Evolutionary conservation across 1,140 invertebrate genomes (phyloP).

Genomic region (Gonatopus flavifemur): DNA sequence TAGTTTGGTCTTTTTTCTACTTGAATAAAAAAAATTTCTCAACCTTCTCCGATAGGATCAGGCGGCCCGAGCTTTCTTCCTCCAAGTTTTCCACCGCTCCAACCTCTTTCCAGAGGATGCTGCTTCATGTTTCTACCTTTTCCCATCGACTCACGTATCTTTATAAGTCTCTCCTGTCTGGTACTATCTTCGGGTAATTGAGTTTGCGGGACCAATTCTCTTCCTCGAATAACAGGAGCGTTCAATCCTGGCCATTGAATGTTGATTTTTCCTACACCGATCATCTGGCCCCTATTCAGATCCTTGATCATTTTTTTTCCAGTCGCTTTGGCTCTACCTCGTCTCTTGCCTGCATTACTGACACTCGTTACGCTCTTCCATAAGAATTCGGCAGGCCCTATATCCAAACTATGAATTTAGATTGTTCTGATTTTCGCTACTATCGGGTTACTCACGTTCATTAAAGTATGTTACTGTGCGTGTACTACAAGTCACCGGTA

Average conservation of each 20-base stretch:
- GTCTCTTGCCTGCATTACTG: conserved; percentile 92
- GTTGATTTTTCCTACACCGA: conserved; percentile 83
- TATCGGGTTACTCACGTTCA: too few relatives aligned
- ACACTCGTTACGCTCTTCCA: conserved; percentile 95
- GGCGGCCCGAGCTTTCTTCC: conserved; percentile 87
- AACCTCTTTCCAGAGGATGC: conserved; percentile 83
- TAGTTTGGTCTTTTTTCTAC: neutral
- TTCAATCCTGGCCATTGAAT: conserved; percentile 93
- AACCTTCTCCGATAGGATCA: conserved; percentile 77
- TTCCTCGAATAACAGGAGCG: conserved; percentile 76
- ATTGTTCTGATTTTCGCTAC: too few relatives aligned
- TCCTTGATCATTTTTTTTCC: conserved; percentile 75
- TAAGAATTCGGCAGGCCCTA: conserved; percentile 77
- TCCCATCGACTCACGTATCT: conserved; percentile 74
- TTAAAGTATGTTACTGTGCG: too few relatives aligned
- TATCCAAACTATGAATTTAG: too few relatives aligned
- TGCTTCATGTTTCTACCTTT: conserved; percentile 64
- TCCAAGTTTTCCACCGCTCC: conserved; percentile 78
- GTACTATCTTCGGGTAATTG: conserved; percentile 72
- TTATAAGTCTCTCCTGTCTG: conserved; percentile 68
- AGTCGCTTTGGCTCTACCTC: conserved; percentile 86
- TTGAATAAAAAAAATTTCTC: neutral
- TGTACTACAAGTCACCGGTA: too few relatives aligned
- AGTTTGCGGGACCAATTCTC: conserved; percentile 71
- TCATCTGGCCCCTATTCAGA: conserved; percentile 86